These are phyloP conservation scores for Rhynchophorus ferrugineus DNA, from an alignment of 1,140 invertebrate genomes.

Conservation along the genomic window DNA sequence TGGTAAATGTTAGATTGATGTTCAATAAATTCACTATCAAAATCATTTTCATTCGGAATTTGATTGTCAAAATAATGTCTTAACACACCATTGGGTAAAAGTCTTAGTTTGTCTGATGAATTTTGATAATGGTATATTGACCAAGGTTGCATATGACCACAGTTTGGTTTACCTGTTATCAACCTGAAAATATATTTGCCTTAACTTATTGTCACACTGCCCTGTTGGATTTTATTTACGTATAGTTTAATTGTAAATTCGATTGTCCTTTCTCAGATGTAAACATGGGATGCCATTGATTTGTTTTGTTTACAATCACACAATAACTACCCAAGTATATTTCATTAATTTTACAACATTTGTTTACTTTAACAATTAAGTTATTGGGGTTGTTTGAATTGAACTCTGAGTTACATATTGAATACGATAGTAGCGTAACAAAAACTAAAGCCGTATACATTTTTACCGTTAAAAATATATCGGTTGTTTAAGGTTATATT, in stretches of 20 bases:
- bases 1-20: constrained; percentile 50
- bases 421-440: too few relatives aligned
- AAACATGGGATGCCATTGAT: constrained; percentile 57
- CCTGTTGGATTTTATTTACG: too few relatives aligned
- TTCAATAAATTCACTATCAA: constrained; percentile 41
- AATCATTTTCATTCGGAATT: constrained; percentile 42
- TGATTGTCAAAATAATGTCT: constrained; percentile 58
- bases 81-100: constrained; percentile 61
- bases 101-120: constrained; percentile 52
- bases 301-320: constrained; percentile 50
- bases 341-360: constrained; percentile 69
- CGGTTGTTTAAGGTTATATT: constrained; percentile 1
- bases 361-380: constrained; percentile 50
- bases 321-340: constrained; percentile 60
- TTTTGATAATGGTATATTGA: constrained; percentile 59
- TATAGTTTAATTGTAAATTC: constrained; percentile 43
- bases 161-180: constrained; percentile 60
- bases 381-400: constrained; percentile 2
- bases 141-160: constrained; percentile 61
- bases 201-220: too few relatives aligned
- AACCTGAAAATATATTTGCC: constrained; percentile 42
- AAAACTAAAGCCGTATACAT: too few relatives aligned
- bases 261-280: constrained; percentile 51
- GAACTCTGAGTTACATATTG: too few relatives aligned
- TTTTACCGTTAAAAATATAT: too few relatives aligned